Evolutionary conservation across 2,888 invertebrate species (phyloP), one percentile per base, ranked within the genome.

Genomic region (Sialis fuliginosa): DNA sequence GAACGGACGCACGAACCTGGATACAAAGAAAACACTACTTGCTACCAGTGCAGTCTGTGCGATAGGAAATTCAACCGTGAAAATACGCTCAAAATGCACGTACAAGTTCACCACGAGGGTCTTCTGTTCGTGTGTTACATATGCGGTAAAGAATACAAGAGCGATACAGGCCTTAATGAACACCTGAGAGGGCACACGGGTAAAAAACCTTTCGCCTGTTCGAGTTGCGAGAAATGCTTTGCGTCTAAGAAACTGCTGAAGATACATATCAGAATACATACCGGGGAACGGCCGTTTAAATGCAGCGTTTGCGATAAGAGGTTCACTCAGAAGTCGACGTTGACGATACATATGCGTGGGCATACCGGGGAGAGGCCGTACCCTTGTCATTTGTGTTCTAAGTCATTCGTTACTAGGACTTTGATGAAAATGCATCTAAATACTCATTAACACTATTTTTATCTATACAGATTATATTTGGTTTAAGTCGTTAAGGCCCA

Each of bases 371-470:
- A 46, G 39, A 8, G 49, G 32, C 39, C 49, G 40, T 49, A 31
- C 10, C 10, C 31, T 9, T 47, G 47, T 34, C 32, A 30, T 33
- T 37, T 47, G 9, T 47, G 47, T 44, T 49, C 51, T 7, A 51
- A 49, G 30, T 50, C 50, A 5, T 51, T 46, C 37, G 48, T 42
- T 34, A 75, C 74, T 42, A 64, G 68, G 22, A 70, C 74, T 1
- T 74, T 74, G 48, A 57, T 74, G 47, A 75, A 75, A 54, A 57
- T 70, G 5, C 77, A 76, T 54, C 60, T 70, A 54, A 66, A 68
- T 41, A 67, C 68, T 0, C 72, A 73, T 53, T 42, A 22, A 42
- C 4, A 22, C 4, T 22, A 4, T 22, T 22, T 22, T 22, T 22
- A 2, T 22, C 22, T 22, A 22, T n/a, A n/a, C n/a, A n/a, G n/a